Base-by-base conservation (phyloP, 2,888 invertebrate genomes). In the Loripinus fragilis region DNA sequence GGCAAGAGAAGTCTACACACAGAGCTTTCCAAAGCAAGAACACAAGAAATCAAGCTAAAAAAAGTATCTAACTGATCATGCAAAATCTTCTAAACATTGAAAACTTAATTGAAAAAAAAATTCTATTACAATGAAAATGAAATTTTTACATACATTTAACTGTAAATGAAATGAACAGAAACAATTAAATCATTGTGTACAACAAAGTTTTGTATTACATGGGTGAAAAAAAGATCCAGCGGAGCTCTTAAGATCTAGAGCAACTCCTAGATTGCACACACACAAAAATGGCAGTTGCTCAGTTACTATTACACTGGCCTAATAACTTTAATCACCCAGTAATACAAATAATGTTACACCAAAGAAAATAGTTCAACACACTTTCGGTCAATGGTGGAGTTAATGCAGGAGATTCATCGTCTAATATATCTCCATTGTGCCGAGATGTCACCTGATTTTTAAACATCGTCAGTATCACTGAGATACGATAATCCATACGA, bases 401-500 rank as follows among this genome's bases (percentile, higher is more conserved):
- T 10, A 28, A 60, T 20, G 12, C 60, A 33, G 60, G 60, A 5
- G 33, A 60, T 20, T 5, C n/a, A 33, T 60, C 60, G 2, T 60
- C 60, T 3, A 17, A 33, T n/a, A 60, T 33, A 20, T 60, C 33
- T 30, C 30, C 60, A 15, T 60, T 28, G 10, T 33, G 60, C 5
- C 20, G 33, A 1, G 28, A 33, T 33, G 60, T 60, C 30, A 90
- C 83, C 80, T 88, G 85, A 74, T 74, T 71, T 83, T 90, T 91
- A 81, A 89, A 91, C 73, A 88, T 78, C 12, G 87, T 86, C 42
- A 91, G 80, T 55, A 91, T 88, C 83, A 89, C 88, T 0, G 88
- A 85, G 20, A 91, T 86, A 33, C 88, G 80, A 72, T 88, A 91
- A 77, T 91, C 91, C 83, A 90, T 83, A 0, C 90, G 83, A 15